Evolutionary conservation across 2,797 vertebrate genomes (phyloP).

Genomic region (Nyctibius grandis): DNA sequence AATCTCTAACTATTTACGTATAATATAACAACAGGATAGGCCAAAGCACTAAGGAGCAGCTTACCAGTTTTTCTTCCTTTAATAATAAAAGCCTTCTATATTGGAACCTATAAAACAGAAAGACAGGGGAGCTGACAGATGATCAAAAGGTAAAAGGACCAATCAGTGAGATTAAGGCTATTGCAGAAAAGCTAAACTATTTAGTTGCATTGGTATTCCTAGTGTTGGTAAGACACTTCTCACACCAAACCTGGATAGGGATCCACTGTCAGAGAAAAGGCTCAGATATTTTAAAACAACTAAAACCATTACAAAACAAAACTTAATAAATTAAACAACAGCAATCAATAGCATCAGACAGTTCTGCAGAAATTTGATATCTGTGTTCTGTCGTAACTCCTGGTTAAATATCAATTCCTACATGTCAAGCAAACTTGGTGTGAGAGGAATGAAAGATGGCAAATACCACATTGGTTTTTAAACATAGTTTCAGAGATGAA

Average conservation of each 20-base stretch:
- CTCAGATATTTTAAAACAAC: not conserved
- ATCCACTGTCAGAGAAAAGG: not conserved
- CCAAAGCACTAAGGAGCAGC: not conserved
- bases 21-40: not conserved
- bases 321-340: not conserved
- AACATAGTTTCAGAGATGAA: not conserved
- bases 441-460: not conserved
- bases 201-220: not conserved
- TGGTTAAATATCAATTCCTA: not conserved
- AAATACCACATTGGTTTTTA: not conserved
- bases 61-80: not conserved
- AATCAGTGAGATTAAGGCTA: not conserved
- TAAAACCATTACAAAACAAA: not conserved
- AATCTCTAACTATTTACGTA: not conserved
- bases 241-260: not conserved
- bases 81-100: not conserved
- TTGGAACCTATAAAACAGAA: not conserved
- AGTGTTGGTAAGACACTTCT: not conserved
- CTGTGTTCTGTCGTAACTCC: fast-evolving
- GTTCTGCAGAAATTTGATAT: not conserved
- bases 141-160: not conserved
- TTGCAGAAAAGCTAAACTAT: not conserved
- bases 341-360: not conserved
- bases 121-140: not conserved
- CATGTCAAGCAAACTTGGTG: not conserved